These are phyloP conservation scores for Ictalurus punctatus DNA, from an alignment of 2,113 vertebrate species.

Conservation along the genomic window DNA sequence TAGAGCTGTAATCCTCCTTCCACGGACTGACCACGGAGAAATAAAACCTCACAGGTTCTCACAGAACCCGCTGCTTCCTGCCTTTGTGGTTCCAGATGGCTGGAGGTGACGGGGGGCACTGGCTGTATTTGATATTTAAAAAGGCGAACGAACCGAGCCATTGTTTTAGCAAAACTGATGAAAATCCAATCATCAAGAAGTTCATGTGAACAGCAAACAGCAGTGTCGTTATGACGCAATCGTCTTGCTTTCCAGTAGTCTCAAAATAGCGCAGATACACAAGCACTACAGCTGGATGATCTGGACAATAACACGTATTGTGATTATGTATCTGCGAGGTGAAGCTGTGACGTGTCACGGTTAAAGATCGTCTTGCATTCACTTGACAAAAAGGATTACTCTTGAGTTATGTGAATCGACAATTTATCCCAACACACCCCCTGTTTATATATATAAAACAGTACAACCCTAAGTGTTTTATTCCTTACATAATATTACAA, in stretches of 20 bases:
- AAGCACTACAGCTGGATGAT: not conserved
- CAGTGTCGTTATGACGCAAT: not conserved
- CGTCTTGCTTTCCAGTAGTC: not conserved
- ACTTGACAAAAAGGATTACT: not conserved
- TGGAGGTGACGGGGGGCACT: slow-evolving; percentile 26
- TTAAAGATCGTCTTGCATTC: not conserved
- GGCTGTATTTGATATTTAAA: slow-evolving; percentile 7
- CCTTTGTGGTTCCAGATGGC: slow-evolving; percentile 45
- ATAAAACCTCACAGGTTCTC: slow-evolving; percentile 32
- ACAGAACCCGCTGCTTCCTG: slow-evolving; percentile 39
- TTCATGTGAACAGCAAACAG: slow-evolving; percentile 12
- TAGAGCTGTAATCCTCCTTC: not conserved
- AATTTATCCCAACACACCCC: too few relatives aligned
- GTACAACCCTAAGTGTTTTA: too few relatives aligned
- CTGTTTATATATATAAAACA: too few relatives aligned
- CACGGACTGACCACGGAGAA: not conserved
- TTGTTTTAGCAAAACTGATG: slow-evolving; percentile 31
- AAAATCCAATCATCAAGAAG: slow-evolving; percentile 15
- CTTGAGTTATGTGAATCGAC: too few relatives aligned
- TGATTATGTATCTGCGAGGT: not conserved
- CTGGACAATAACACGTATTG: not conserved
- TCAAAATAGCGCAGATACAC: not conserved
- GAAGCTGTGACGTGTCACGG: not conserved
- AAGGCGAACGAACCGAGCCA: not conserved
- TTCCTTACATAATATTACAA: too few relatives aligned